Evolutionary conservation across 1,140 invertebrate species (phyloP).

Genomic region (silkworm (Bombyx mori)): ASM3026992v2 NC_085123.1:11116501-11117000

Average conservation of each 20-base stretch:
- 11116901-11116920: slow-evolving; percentile 76
- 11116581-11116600: slow-evolving; percentile 46
- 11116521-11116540: slow-evolving; percentile 73
- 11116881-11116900: slow-evolving; percentile 78
- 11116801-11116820: slow-evolving; percentile 67
- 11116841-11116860: slow-evolving; percentile 74
- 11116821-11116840: slow-evolving; percentile 73
- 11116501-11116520: slow-evolving; percentile 74
- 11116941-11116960: slow-evolving; percentile 68
- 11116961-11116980: slow-evolving; percentile 75
- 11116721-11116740: slow-evolving; percentile 20
- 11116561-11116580: slow-evolving; percentile 62
- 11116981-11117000: slow-evolving; percentile 15
- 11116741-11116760: slow-evolving; percentile 36
- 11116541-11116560: slow-evolving; percentile 68
- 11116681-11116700: slow-evolving; percentile 62
- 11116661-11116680: slow-evolving; percentile 66
- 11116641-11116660: slow-evolving; percentile 71
- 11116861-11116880: slow-evolving; percentile 76
- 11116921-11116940: slow-evolving; percentile 74
- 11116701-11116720: slow-evolving; percentile 30
- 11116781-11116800: slow-evolving; percentile 46
- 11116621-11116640: slow-evolving; percentile 70
- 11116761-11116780: slow-evolving; percentile 46
- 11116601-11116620: slow-evolving; percentile 21